Evolutionary conservation across 2,113 vertebrate genomes (phyloP).

Genomic region (Grammomys dolichurus): DNA sequence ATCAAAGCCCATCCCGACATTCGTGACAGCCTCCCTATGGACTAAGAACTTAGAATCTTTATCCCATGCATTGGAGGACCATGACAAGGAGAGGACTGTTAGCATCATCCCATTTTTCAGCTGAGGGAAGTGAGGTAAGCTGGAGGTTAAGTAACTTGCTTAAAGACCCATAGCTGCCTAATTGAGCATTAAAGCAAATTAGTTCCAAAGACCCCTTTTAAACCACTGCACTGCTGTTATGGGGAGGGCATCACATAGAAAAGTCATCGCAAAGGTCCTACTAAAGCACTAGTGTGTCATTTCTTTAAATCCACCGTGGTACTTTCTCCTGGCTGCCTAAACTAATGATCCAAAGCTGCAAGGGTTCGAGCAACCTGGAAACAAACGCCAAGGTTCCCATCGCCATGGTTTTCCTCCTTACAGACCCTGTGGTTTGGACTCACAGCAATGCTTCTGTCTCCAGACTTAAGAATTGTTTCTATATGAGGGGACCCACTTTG

Average conservation of each 20-base stretch:
- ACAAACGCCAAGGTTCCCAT: neutral
- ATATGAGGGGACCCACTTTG: slow-evolving; percentile 10
- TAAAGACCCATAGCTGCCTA: neutral
- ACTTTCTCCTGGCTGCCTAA: neutral
- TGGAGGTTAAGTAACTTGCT: neutral
- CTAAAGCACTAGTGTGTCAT: neutral
- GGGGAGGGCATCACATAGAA: neutral
- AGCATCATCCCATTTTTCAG: neutral
- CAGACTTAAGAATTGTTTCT: slow-evolving; percentile 25
- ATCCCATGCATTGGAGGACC: neutral
- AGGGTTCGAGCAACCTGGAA: slow-evolving; percentile 28
- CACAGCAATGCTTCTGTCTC: neutral
- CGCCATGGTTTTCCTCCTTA: neutral
- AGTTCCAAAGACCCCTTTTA: slow-evolving; percentile 19
- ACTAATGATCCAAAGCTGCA: neutral
- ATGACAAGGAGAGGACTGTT: neutral
- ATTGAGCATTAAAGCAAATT: neutral
- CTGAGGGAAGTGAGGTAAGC: slow-evolving; percentile 13
- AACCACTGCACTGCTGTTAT: neutral
- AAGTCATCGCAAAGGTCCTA: neutral
- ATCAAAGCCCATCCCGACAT: neutral
- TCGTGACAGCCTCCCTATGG: neutral
- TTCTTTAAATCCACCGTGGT: neutral
- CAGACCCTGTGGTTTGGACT: neutral
- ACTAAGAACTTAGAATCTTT: neutral